A percentile compares a stretch with the other conserved stretches of the same genome.
phyloP scores from a whole-genome alignment of 2,888 invertebrate species.

The Apamea anceps region DNA sequence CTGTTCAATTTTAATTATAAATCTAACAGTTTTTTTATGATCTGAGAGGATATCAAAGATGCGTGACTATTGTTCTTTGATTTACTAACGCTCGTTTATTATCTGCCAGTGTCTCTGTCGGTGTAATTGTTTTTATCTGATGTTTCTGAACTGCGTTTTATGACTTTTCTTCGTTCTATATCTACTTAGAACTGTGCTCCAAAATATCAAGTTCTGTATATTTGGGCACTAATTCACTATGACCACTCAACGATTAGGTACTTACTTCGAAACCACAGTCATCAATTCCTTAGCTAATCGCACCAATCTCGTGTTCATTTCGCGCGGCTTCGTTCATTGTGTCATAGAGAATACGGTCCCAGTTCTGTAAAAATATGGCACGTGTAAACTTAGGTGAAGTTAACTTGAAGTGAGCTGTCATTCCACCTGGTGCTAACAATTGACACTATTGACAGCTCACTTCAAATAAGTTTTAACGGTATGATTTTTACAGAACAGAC shows the following conservation, averaged over 20 bases:
- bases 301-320: too few relatives aligned
- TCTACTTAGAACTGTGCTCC: background rate
- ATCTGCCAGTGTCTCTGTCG: slow-evolving; percentile 7
- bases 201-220: background rate
- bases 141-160: slow-evolving; percentile 19
- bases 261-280: too few relatives aligned
- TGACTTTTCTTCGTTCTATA: background rate
- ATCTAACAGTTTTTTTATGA: slow-evolving; percentile 24
- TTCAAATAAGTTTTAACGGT: background rate
- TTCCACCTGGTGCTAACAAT: too few relatives aligned
- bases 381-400: background rate
- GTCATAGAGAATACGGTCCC: too few relatives aligned
- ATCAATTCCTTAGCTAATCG: too few relatives aligned
- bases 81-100: slow-evolving; percentile 18
- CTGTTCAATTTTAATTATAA: slow-evolving; percentile 3
- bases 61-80: slow-evolving; percentile 23
- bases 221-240: too few relatives aligned
- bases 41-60: slow-evolving; percentile 9
- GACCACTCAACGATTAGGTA: too few relatives aligned
- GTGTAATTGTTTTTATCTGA: slow-evolving; percentile 7
- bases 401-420: background rate
- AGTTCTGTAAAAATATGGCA: background rate
- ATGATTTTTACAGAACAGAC: background rate
- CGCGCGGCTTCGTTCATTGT: too few relatives aligned
- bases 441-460: background rate